These are phyloP conservation scores for Charanyca ferruginea DNA, from an alignment of 2,888 invertebrate species.

Conservation along the genomic window DNA sequence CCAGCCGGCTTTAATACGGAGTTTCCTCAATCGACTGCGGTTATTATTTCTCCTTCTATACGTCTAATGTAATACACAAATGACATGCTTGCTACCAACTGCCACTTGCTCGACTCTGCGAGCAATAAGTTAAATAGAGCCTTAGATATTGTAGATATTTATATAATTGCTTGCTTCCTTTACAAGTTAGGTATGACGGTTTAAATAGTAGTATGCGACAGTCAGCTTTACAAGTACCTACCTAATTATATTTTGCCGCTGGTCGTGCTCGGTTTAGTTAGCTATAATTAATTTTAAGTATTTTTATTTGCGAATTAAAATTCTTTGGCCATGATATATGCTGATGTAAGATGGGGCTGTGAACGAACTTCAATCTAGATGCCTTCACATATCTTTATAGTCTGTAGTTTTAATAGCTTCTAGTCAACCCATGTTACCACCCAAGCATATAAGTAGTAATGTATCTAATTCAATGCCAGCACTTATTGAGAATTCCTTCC, in stretches of 20 bases:
- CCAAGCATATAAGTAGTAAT: conserved; percentile 11
- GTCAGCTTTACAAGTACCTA: conserved; percentile 24
- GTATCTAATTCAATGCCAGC: conserved; percentile 25
- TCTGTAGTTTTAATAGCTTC: conserved; percentile 10
- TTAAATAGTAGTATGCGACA: conserved; percentile 49
- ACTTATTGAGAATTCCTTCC: conserved; percentile 47
- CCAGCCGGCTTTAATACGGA: conserved; percentile 70
- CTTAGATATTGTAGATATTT: conserved; percentile 55
- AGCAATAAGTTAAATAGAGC: conserved; percentile 57
- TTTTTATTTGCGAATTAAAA: conserved; percentile 48
- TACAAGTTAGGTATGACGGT: conserved; percentile 58
- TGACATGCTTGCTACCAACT: conserved; percentile 46
- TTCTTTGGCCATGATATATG: conserved; percentile 19
- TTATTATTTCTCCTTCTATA: conserved; percentile 54
- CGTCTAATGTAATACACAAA: conserved; percentile 58
- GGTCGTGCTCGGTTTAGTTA: conserved; percentile 15
- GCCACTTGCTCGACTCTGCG: conserved; percentile 34
- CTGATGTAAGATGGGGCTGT: conserved; percentile 1
- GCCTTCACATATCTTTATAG: conserved; percentile 5
- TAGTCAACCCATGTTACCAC: background rate
- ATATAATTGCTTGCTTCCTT: conserved; percentile 62
- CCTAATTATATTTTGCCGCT: conserved; percentile 49
- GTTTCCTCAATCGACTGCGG: conserved; percentile 75
- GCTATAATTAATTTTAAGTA: conserved; percentile 30
- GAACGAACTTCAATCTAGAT: conserved; percentile 3